Evolutionary conservation across 2,113 vertebrate genomes (phyloP).

Genomic region (Turnix velox): DNA sequence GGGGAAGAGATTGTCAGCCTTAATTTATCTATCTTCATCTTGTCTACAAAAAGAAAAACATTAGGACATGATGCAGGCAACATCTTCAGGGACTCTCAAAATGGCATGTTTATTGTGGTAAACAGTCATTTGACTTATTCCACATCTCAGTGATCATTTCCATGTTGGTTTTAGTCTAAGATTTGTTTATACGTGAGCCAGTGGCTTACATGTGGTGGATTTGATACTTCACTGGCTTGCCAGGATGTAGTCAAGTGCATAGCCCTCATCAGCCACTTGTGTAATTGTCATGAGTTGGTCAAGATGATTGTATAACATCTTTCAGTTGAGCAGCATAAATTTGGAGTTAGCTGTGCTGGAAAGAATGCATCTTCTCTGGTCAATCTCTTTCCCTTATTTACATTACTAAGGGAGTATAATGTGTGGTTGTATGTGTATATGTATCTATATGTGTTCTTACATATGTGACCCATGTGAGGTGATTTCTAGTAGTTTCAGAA

Average conservation of each 20-base stretch:
- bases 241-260: background rate
- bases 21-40: background rate
- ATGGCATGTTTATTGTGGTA: background rate
- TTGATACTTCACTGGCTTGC: background rate
- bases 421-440: rapidly evolving
- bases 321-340: background rate
- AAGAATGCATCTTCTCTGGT: background rate
- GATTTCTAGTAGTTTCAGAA: background rate
- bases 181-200: background rate
- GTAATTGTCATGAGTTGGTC: background rate
- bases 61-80: background rate
- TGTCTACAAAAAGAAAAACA: background rate
- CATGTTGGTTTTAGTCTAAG: background rate
- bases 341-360: background rate
- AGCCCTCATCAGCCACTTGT: background rate
- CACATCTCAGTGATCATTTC: background rate
- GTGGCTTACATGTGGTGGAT: background rate
- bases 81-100: background rate
- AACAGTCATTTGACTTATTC: background rate
- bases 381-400: background rate
- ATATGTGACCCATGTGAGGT: background rate
- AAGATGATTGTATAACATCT: background rate
- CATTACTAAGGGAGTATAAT: background rate
- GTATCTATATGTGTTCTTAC: rapidly evolving
- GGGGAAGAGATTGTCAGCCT: background rate